phyloP scores from a whole-genome alignment of 2,888 invertebrate species.

The Papilio protenor region DNA sequence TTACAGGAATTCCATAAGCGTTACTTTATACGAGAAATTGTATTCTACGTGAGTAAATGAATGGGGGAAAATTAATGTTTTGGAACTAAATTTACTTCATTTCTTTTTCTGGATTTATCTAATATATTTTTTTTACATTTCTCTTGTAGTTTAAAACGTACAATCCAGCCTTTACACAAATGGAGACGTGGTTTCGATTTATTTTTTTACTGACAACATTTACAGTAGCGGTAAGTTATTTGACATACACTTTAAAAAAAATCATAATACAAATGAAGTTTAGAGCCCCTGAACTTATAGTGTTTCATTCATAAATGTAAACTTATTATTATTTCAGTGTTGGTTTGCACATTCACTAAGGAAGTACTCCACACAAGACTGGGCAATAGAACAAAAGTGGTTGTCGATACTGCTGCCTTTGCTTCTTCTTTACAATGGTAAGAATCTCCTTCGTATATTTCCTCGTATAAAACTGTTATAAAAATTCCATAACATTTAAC shows the following conservation, averaged over 20 bases:
- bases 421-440: slow-evolving; percentile 96
- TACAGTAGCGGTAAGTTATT: slow-evolving; percentile 90
- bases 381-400: slow-evolving; percentile 99
- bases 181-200: slow-evolving; percentile 98
- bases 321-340: slow-evolving; percentile 87
- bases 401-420: slow-evolving; percentile 94
- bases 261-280: background rate
- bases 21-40: slow-evolving; percentile 92
- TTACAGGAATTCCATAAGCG: slow-evolving; percentile 93
- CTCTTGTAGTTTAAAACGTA: slow-evolving; percentile 95
- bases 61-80: background rate
- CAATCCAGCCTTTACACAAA: slow-evolving; percentile 97
- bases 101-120: slow-evolving; percentile 5
- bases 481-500: background rate
- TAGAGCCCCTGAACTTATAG: background rate
- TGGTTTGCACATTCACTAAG: slow-evolving; percentile 96
- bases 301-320: background rate
- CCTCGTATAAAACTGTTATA: background rate
- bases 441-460: slow-evolving; percentile 61
- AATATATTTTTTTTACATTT: slow-evolving; percentile 25
- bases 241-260: background rate
- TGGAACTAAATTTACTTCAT: background rate
- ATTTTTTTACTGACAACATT: slow-evolving; percentile 96
- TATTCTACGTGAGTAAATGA: slow-evolving; percentile 90
- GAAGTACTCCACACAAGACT: slow-evolving; percentile 94